Conservation (phyloP, 1,140 invertebrate genomes). For the Platorchestia sp. region DNA sequence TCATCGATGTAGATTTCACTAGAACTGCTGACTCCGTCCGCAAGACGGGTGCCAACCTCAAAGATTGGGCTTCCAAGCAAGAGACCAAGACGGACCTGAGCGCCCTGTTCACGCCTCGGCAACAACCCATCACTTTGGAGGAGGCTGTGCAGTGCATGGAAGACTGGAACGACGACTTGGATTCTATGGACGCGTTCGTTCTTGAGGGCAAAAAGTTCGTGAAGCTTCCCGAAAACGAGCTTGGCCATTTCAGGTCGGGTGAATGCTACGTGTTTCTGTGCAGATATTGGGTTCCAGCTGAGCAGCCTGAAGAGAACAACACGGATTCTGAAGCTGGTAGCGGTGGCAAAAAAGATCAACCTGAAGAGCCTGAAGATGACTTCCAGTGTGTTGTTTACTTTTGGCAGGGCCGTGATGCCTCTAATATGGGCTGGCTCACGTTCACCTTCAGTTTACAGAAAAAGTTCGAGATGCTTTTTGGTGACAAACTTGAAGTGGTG, state of each 20-base stretch:
- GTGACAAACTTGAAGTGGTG: constrained; percentile 95
- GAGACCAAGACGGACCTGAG: constrained; percentile 89
- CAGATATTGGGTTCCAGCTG: constrained; percentile 88
- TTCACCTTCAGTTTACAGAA: constrained; percentile 99
- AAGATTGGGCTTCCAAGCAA: constrained; percentile 91
- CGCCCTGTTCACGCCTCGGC: constrained; percentile 94
- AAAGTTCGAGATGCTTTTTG: constrained; percentile 96
- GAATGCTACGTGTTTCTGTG: constrained; percentile 99
- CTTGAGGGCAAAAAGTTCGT: constrained; percentile 98
- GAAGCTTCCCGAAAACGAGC: constrained; percentile 92
- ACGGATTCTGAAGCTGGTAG: constrained; percentile 26
- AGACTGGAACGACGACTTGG: constrained; percentile 96
- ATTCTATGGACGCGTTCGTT: constrained; percentile 98
- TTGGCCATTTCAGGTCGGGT: constrained; percentile 91
- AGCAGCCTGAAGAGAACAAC: constrained; percentile 75
- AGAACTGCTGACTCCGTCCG: constrained; percentile 97
- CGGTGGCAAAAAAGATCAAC: constrained; percentile 74
- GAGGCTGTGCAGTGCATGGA: constrained; percentile 92
- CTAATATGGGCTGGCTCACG: constrained; percentile 99
- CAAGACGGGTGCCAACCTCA: constrained; percentile 95
- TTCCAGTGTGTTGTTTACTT: constrained; percentile 98
- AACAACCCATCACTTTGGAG: constrained; percentile 85
- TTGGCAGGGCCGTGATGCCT: constrained; percentile 97
- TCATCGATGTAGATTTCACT: constrained; percentile 99
- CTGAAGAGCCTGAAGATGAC: constrained; percentile 83